These are phyloP conservation scores for Sinocyclocheilus maitianheensis DNA, from an alignment of 2,113 vertebrate genomes.

Conservation along the genomic window DNA sequence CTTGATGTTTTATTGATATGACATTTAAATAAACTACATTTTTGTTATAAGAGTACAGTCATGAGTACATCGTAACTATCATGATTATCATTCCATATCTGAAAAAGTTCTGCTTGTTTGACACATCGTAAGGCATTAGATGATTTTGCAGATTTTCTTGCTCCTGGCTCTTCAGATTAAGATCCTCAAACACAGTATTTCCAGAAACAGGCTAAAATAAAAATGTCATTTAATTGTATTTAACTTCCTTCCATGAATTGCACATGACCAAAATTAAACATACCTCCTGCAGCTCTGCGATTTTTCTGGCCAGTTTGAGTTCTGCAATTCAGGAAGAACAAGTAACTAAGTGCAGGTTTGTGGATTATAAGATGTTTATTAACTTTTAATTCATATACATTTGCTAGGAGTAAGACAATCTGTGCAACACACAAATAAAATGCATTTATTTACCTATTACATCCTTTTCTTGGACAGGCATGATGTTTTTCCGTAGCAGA, in stretches of 20 bases:
- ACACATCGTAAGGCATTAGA: conserved; percentile 64
- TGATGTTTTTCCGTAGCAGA: conserved; percentile 68
- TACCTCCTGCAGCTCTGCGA: conserved; percentile 72
- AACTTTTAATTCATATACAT: too few species aligned
- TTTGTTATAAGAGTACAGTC: background rate
- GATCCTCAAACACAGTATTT: conserved; percentile 77
- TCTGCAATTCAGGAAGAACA: conserved; percentile 57
- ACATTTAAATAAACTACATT: conserved; percentile 22
- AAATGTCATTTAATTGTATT: background rate
- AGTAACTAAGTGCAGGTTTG: background rate
- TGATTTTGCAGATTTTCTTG: background rate
- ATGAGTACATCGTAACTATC: background rate
- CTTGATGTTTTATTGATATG: background rate
- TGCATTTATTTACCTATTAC: conserved; percentile 63
- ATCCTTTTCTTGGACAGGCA: conserved; percentile 64
- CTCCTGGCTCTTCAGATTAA: background rate
- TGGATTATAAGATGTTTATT: background rate
- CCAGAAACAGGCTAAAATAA: conserved; percentile 73
- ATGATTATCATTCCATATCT: background rate
- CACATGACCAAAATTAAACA: conserved; percentile 37
- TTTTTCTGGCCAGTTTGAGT: conserved; percentile 64
- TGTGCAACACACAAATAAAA: background rate
- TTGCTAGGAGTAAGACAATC: background rate
- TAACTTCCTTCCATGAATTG: background rate
- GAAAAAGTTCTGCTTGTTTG: background rate